Conservation (phyloP, 2,113 vertebrate genomes). For the Pycnonotus jocosus region DNA sequence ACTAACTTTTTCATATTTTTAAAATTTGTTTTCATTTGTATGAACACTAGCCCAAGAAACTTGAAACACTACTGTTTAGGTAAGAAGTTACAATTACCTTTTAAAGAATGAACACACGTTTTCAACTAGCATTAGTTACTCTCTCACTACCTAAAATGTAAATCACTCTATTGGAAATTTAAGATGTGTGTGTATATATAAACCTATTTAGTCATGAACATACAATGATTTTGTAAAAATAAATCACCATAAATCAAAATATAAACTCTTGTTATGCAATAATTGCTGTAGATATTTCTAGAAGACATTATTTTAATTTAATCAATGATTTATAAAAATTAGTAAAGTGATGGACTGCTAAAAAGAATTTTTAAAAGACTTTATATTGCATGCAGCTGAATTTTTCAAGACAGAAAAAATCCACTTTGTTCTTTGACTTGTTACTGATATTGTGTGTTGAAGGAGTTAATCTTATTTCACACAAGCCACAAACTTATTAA, state of each 20-base stretch:
- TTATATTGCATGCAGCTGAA: not conserved
- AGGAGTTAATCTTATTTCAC: not conserved
- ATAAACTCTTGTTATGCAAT: not conserved
- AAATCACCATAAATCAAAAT: not conserved
- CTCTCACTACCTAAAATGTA: not conserved
- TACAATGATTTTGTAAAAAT: not conserved
- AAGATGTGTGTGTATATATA: not conserved
- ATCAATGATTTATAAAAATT: constrained; percentile 4
- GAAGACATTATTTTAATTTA: not conserved
- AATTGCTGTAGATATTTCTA: not conserved
- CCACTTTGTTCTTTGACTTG: not conserved
- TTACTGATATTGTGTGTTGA: not conserved
- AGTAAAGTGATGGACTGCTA: not conserved
- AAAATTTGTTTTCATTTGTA: not conserved
- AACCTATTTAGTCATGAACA: not conserved
- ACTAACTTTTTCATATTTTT: not conserved
- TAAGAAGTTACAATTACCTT: not conserved
- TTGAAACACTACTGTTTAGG: not conserved
- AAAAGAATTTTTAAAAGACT: not conserved
- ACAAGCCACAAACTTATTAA: not conserved
- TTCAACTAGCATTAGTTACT: not conserved
- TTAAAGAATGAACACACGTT: not conserved
- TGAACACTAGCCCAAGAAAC: not conserved
- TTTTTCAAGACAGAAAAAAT: not conserved
- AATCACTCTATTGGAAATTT: not conserved